A percentile compares a stretch with the other conserved stretches of the same genome.
Conservation (phyloP, 1,140 invertebrate genomes). For the Diorhabda elongata region DNA sequence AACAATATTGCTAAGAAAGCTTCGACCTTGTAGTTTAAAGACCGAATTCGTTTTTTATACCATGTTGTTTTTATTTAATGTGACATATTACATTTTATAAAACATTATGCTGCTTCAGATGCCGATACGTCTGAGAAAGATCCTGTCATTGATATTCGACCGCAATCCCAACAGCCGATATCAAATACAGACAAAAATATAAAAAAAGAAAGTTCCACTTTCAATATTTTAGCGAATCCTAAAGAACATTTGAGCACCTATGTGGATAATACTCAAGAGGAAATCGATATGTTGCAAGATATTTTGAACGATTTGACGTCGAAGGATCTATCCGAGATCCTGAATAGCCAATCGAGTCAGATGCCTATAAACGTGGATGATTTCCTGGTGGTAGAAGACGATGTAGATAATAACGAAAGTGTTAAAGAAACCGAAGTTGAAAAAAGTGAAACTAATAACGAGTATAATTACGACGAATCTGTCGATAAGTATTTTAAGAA, state of each 20-base stretch:
- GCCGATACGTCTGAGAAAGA: too few species aligned
- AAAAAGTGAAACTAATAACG: too few species aligned
- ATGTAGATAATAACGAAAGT: background rate
- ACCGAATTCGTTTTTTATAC: too few species aligned
- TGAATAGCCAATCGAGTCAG: background rate
- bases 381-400: background rate
- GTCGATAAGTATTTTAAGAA: background rate
- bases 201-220: background rate
- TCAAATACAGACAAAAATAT: too few species aligned
- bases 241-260: slow-evolving; percentile 7
- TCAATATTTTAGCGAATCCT: slow-evolving; percentile 5
- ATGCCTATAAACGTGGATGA: background rate
- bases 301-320: slow-evolving; percentile 9
- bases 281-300: slow-evolving; percentile 9
- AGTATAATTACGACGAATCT: background rate
- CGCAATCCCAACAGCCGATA: too few species aligned
- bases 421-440: too few species aligned
- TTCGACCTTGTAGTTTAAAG: too few species aligned
- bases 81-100: too few species aligned
- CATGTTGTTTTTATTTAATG: too few species aligned
- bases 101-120: too few species aligned
- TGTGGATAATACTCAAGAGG: slow-evolving; percentile 6
- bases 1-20: too few species aligned
- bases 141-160: too few species aligned
- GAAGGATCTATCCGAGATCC: background rate